phyloP scores from a whole-genome alignment of 2,113 vertebrate species.

The Coturnix japonica region DNA sequence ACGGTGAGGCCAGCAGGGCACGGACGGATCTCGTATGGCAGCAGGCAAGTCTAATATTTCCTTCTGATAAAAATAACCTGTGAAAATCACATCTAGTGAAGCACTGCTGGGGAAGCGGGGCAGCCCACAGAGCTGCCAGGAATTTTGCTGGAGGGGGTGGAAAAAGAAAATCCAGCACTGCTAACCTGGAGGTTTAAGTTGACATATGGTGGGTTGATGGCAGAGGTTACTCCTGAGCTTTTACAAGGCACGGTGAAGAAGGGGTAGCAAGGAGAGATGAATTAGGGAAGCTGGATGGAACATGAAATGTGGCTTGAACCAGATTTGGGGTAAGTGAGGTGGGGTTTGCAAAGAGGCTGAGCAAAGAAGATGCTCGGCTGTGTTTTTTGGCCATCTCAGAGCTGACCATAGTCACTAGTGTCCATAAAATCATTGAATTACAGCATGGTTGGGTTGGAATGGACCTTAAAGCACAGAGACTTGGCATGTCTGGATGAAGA shows the following conservation, averaged over 20 bases:
- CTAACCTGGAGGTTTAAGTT: fast-evolving
- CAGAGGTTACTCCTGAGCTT: not conserved
- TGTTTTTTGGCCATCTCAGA: fast-evolving
- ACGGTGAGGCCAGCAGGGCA: not conserved
- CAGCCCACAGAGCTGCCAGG: not conserved
- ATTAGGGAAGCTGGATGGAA: fast-evolving
- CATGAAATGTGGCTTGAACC: fast-evolving
- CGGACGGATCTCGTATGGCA: not conserved
- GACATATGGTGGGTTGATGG: not conserved
- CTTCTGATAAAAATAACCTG: constrained; percentile 1
- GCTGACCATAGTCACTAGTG: not conserved
- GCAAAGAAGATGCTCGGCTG: fast-evolving
- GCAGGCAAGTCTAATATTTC: not conserved
- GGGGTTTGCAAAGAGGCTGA: not conserved
- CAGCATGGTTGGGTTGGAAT: not conserved
- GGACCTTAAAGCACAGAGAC: not conserved
- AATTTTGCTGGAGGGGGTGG: not conserved
- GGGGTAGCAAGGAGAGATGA: fast-evolving
- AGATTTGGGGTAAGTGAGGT: not conserved
- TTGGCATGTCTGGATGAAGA: not conserved
- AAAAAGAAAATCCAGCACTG: not conserved
- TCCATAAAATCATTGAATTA: not conserved
- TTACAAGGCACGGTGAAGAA: not conserved
- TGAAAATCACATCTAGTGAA: not conserved
- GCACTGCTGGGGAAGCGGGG: not conserved